Evolutionary conservation across 1,140 invertebrate species (phyloP).

Genomic region (Drosophila kurseongensis): DNA sequence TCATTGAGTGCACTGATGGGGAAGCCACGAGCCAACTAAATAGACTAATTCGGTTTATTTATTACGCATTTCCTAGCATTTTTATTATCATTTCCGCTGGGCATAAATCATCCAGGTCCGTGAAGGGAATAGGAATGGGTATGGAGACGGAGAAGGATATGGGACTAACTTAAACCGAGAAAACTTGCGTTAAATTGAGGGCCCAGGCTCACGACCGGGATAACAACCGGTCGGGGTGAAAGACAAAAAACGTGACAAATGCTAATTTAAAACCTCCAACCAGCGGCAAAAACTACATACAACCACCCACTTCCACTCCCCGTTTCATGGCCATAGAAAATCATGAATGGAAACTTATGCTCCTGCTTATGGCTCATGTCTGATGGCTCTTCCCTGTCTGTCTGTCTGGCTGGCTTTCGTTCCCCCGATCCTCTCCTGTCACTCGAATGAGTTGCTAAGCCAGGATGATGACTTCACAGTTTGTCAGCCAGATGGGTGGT

Average conservation of each 20-base stretch:
- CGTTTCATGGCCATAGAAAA: conserved; percentile 40
- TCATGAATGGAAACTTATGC: conserved; percentile 79
- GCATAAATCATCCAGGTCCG: conserved; percentile 69
- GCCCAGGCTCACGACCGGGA: conserved; percentile 26
- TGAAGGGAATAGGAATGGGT: not conserved
- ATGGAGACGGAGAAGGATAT: not conserved
- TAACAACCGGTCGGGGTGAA: conserved; percentile 25
- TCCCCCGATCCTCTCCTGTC: conserved; percentile 42
- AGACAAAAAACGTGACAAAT: conserved; percentile 78
- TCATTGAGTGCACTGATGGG: conserved; percentile 52
- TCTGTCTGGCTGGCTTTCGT: conserved; percentile 8
- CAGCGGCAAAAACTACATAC: conserved; percentile 19
- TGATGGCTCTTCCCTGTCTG: conserved; percentile 29
- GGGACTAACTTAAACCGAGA: conserved; percentile 37
- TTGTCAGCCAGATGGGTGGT: conserved; percentile 74
- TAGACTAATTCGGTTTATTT: conserved; percentile 76
- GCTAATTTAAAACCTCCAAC: conserved; percentile 81
- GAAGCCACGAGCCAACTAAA: conserved; percentile 45
- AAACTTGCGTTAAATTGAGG: conserved; percentile 73
- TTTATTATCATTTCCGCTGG: conserved; percentile 80
- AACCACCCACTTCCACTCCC: conserved; percentile 45
- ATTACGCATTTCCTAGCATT: conserved; percentile 79
- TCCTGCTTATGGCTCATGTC: conserved; percentile 37
- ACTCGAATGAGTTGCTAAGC: conserved; percentile 81
- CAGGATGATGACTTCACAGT: conserved; percentile 83